A percentile compares a stretch with the other conserved stretches of the same genome.
Evolutionary conservation across 2,113 vertebrate species (phyloP).

Genomic region (Psittacula cyanocephala): DNA sequence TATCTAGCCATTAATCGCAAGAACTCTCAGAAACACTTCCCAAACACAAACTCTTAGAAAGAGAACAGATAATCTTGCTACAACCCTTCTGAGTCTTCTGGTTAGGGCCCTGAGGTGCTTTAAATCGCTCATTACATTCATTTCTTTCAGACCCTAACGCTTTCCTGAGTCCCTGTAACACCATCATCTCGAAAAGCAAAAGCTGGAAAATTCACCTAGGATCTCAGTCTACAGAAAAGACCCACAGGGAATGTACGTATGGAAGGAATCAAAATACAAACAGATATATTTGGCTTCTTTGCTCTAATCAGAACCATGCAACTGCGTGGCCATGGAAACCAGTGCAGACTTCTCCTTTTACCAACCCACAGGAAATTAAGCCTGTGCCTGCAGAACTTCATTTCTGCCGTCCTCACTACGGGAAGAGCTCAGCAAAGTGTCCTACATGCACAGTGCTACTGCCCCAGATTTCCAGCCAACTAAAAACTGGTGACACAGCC

Average conservation of each 20-base stretch:
- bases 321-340: conserved; percentile 16
- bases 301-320: neutral
- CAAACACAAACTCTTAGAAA: neutral
- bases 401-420: neutral
- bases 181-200: neutral
- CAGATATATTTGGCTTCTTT: neutral
- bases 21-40: neutral
- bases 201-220: conserved; percentile 7
- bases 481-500: neutral
- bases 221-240: neutral
- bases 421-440: neutral
- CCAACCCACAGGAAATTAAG: neutral
- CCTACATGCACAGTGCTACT: neutral
- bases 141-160: neutral
- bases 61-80: neutral
- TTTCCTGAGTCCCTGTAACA: neutral
- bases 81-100: neutral
- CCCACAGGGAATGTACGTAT: neutral
- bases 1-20: neutral
- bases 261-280: conserved; percentile 23
- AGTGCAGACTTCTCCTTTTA: neutral
- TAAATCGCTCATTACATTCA: neutral
- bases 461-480: neutral
- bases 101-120: neutral
- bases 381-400: neutral